phyloP scores from a whole-genome alignment of 2,888 invertebrate genomes.

The Mesorhabditis sp. region DNA sequence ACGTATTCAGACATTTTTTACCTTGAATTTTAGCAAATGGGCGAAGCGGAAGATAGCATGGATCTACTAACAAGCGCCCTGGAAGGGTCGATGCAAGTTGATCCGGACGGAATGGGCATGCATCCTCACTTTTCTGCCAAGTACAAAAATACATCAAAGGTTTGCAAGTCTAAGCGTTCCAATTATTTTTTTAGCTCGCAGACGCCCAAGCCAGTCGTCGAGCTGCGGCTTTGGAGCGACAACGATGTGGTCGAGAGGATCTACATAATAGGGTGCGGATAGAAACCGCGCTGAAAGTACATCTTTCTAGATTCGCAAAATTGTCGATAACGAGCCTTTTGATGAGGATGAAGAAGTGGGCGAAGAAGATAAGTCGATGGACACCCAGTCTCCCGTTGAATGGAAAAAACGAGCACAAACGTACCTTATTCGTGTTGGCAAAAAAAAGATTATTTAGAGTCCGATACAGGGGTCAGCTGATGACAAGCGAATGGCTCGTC shows the following conservation, averaged over 20 bases:
- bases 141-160: background rate
- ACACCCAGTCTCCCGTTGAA: background rate
- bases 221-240: background rate
- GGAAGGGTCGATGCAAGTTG: background rate
- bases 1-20: too few species aligned
- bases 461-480: conserved; percentile 62
- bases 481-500: conserved; percentile 88
- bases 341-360: background rate
- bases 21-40: too few species aligned
- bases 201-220: background rate
- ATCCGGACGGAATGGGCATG: background rate
- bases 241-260: background rate
- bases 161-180: background rate
- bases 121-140: background rate
- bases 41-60: background rate
- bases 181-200: conserved; percentile 6
- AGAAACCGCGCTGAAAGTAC: background rate
- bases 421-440: too few species aligned
- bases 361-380: background rate
- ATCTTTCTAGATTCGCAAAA: background rate
- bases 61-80: background rate
- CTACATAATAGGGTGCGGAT: background rate
- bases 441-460: background rate
- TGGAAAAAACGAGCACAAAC: conserved; percentile 6
- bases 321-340: background rate